Conservation (phyloP, 2,797 vertebrate species). For the Myiotriccus ornatus region DNA sequence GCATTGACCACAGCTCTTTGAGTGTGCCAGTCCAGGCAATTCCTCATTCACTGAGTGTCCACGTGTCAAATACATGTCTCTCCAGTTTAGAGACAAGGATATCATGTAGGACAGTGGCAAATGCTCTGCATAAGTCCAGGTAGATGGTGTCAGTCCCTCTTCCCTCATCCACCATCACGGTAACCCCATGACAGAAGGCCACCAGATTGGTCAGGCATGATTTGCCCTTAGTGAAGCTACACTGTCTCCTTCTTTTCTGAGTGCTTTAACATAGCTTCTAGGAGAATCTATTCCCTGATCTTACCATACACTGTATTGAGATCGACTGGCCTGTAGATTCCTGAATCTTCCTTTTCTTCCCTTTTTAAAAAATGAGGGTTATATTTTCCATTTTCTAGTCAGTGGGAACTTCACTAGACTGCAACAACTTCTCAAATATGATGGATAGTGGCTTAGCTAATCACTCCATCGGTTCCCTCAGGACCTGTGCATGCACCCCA, state of each 20-base stretch:
- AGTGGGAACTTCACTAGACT: background rate
- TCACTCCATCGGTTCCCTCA: background rate
- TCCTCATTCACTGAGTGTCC: background rate
- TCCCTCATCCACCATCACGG: background rate
- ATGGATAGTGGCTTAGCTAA: background rate
- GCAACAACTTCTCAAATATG: background rate
- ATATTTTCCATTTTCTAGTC: background rate
- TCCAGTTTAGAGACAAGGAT: background rate
- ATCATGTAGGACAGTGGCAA: background rate
- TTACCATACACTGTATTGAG: background rate
- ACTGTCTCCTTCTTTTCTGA: background rate
- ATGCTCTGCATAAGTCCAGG: background rate
- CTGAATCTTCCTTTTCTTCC: fast-evolving
- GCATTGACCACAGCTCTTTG: background rate
- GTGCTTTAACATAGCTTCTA: background rate
- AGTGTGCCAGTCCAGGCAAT: background rate
- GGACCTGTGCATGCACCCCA: background rate
- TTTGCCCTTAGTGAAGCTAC: background rate
- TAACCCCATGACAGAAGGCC: background rate
- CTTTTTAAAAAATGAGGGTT: background rate
- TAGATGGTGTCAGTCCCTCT: background rate
- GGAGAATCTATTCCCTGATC: background rate
- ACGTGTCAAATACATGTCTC: background rate
- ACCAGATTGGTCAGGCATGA: background rate
- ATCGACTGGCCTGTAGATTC: background rate